These are phyloP conservation scores for Hemibagrus guttatus DNA, from an alignment of 2,797 vertebrate genomes.

Conservation along the genomic window DNA sequence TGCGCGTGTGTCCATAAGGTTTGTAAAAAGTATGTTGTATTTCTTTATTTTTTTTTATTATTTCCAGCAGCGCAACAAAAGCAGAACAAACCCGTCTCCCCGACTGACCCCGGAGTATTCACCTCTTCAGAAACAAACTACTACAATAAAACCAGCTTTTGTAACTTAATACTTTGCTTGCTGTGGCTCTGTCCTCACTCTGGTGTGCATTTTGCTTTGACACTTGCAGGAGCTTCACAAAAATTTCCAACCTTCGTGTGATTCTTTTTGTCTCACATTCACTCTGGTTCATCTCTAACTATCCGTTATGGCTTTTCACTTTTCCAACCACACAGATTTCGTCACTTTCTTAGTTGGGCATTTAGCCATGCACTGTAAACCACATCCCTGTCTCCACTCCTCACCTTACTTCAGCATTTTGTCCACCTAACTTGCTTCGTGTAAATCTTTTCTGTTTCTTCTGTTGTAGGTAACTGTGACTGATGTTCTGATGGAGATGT, in stretches of 20 bases:
- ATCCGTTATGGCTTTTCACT: not conserved
- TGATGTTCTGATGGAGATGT: slow-evolving; percentile 64
- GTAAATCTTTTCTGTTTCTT: slow-evolving; percentile 13
- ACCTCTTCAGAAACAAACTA: slow-evolving; percentile 34
- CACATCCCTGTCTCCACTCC: not conserved
- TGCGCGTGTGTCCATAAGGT: not conserved
- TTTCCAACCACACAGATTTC: not conserved
- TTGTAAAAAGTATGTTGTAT: slow-evolving; percentile 25
- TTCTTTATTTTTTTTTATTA: slow-evolving; percentile 43
- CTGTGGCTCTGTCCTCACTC: not conserved
- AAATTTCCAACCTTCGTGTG: slow-evolving; percentile 8
- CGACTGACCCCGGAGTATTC: slow-evolving; percentile 58
- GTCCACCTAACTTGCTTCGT: not conserved
- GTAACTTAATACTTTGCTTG: slow-evolving; percentile 35
- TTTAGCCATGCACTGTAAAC: not conserved
- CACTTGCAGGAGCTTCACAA: slow-evolving; percentile 12
- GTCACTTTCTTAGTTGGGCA: not conserved
- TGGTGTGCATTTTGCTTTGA: slow-evolving; percentile 9
- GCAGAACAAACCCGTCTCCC: slow-evolving; percentile 51
- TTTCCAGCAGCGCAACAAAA: slow-evolving; percentile 51
- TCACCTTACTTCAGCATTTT: not conserved
- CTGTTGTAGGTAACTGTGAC: slow-evolving; percentile 52
- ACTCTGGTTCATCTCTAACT: not conserved
- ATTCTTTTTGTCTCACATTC: not conserved
- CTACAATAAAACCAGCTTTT: slow-evolving; percentile 41